A percentile compares a stretch with the other conserved stretches of the same genome.
Conservation (phyloP, 2,888 invertebrate genomes). For the Ophion obscuratus region DNA sequence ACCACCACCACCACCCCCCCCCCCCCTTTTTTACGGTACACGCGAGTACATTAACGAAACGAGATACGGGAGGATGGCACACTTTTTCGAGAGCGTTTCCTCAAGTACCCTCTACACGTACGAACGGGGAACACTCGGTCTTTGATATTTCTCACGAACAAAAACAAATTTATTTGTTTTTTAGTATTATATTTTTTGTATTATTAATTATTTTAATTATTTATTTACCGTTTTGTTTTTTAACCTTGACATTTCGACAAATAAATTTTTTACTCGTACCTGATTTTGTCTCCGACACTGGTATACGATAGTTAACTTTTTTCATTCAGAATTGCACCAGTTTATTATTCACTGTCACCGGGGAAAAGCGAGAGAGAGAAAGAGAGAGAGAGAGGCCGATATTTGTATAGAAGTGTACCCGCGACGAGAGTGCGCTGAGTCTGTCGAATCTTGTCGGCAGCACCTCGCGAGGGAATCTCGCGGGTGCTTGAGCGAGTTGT, state of each 20-base stretch:
- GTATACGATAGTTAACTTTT: no score
- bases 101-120: conserved; percentile 11
- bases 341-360: not conserved
- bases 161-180: no score
- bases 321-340: no score
- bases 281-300: no score
- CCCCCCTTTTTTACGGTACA: conserved; percentile 31
- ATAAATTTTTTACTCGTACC: no score
- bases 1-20: not conserved
- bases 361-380: not conserved
- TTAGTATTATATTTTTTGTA: no score
- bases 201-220: no score
- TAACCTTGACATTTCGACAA: no score
- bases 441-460: not conserved
- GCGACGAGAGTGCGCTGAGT: not conserved
- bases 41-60: conserved; percentile 54
- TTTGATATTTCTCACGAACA: no score
- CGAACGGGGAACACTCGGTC: no score
- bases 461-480: not conserved
- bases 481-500: no score
- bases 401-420: not conserved
- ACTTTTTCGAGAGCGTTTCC: conserved; percentile 59
- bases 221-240: no score
- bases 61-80: conserved; percentile 59
- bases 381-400: conserved; percentile 4